These are phyloP conservation scores for Brachynemurus nebulosus DNA, from an alignment of 2,888 invertebrate species.

Conservation along the genomic window DNA sequence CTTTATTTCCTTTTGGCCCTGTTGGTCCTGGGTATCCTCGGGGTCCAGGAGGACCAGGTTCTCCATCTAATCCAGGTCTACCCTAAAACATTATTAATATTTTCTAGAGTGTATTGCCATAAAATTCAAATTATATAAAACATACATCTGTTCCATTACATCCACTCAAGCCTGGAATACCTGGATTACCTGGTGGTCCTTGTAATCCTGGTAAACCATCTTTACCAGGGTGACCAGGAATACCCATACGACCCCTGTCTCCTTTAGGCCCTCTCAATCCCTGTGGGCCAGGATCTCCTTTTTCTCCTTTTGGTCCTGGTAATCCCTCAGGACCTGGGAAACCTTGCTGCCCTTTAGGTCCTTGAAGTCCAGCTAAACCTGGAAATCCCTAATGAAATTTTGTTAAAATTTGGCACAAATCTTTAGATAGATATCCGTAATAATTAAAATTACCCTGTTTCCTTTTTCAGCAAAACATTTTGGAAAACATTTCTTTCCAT, in stretches of 20 bases:
- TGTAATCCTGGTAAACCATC: conserved; percentile 57
- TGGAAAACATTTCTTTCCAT: conserved; percentile 58
- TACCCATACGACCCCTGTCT: conserved; percentile 72
- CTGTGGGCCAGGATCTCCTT: conserved; percentile 71
- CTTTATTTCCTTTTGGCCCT: conserved; percentile 63
- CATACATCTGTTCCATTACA: conserved; percentile 92
- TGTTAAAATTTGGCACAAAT: conserved; percentile 3
- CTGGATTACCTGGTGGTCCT: conserved; percentile 58
- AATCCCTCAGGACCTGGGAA: conserved; percentile 74
- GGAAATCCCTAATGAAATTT: conserved; percentile 48
- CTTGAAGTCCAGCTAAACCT: conserved; percentile 55
- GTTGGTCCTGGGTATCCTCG: conserved; percentile 54
- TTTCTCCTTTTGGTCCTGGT: conserved; percentile 77
- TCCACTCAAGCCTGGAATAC: conserved; percentile 78
- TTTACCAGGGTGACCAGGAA: conserved; percentile 73
- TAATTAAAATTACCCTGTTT: conserved; percentile 42
- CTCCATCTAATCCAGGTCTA: conserved; percentile 53
- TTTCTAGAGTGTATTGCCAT: neutral
- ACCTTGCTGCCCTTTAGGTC: conserved; percentile 62
- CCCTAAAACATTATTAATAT: conserved; percentile 40
- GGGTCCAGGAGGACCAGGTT: conserved; percentile 57
- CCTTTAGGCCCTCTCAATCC: conserved; percentile 75
- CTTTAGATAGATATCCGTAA: conserved; percentile 1
- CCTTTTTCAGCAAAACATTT: conserved; percentile 87
- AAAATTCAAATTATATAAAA: conserved; percentile 16